A percentile compares a stretch with the other conserved stretches of the same genome.
Evolutionary conservation across 2,113 vertebrate species (phyloP).

Genomic region (Zapornia atra): DNA sequence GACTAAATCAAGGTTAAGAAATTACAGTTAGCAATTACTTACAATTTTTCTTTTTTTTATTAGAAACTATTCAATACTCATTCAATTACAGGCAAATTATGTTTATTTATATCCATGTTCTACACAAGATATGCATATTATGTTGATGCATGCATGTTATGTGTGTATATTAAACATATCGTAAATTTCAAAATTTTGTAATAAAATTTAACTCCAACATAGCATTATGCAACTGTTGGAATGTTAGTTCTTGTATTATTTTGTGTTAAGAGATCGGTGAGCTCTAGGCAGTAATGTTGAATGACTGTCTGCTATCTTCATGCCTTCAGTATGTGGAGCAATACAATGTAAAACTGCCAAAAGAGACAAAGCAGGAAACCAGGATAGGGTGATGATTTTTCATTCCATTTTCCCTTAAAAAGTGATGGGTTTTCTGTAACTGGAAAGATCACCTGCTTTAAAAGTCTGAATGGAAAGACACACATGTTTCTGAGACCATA

Average conservation of each 20-base stretch:
- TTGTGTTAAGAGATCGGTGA: background rate
- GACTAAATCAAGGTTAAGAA: constrained; percentile 7
- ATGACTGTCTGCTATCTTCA: background rate
- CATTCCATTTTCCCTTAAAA: background rate
- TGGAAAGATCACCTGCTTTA: background rate
- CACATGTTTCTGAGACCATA: background rate
- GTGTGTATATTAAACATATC: background rate
- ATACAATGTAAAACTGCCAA: background rate
- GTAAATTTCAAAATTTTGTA: background rate
- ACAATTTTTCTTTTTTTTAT: background rate
- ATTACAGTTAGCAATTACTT: background rate
- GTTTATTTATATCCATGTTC: background rate
- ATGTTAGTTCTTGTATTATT: background rate
- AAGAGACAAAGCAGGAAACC: background rate
- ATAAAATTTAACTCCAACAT: background rate
- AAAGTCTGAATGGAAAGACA: background rate
- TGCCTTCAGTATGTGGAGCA: background rate
- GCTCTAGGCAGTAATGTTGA: background rate
- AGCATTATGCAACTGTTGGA: background rate
- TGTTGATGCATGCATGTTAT: background rate
- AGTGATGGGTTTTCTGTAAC: background rate
- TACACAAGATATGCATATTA: background rate
- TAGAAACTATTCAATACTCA: background rate
- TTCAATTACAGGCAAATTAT: background rate
- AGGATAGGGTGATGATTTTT: background rate